Evolutionary conservation across 2,113 vertebrate species (phyloP).

Genomic region (Myotis lucifugus): DNA sequence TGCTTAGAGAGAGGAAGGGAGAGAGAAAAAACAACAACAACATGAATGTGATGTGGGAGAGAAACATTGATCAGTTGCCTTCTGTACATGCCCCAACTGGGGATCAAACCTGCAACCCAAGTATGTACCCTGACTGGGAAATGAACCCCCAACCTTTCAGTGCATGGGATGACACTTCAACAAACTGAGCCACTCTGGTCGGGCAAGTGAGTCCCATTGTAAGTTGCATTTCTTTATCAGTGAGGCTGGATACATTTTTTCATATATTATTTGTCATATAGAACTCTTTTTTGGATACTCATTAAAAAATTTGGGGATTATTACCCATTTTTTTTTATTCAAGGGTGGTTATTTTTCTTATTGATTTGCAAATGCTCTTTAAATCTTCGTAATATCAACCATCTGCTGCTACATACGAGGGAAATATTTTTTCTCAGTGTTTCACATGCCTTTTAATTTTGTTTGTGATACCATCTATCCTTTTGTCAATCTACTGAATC

Average conservation of each 20-base stretch:
- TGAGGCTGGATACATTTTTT: not conserved
- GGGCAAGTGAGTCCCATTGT: not conserved
- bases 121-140: not conserved
- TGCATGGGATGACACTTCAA: not conserved
- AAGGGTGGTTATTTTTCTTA: not conserved
- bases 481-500: not conserved
- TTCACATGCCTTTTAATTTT: slow-evolving; percentile 32
- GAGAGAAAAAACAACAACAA: too few species aligned
- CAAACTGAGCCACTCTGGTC: not conserved
- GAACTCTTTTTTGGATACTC: not conserved
- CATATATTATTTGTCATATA: not conserved
- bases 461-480: not conserved
- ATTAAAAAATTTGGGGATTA: not conserved
- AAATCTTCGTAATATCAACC: not conserved
- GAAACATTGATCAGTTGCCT: not conserved
- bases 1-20: not conserved
- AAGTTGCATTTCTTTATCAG: not conserved
- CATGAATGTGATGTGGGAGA: not conserved
- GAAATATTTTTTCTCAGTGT: not conserved
- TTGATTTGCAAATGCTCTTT: not conserved
- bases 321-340: not conserved
- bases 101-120: not conserved
- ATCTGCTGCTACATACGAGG: not conserved
- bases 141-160: not conserved
- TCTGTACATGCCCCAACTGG: not conserved